Percentiles rank a stretch among this genome's conserved stretches.
These are phyloP conservation scores for Parauchenoglanis punctatus DNA, from an alignment of 2,797 vertebrate species.

Conservation along the genomic window DNA sequence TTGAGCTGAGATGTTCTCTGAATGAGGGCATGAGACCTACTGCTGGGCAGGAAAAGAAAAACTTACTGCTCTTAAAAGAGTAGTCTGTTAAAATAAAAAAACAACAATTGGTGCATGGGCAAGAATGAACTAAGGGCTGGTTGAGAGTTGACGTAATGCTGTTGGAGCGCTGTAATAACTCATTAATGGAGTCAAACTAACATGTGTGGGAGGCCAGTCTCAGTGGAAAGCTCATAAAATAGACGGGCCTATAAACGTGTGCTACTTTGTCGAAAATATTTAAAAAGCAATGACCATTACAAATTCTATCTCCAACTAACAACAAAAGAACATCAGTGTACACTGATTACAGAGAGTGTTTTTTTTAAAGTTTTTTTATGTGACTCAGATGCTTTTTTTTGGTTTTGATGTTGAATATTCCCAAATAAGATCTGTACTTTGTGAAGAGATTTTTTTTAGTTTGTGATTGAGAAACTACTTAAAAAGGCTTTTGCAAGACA, in stretches of 20 bases:
- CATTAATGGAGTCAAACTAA: constrained; percentile 47
- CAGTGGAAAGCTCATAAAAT: constrained; percentile 68
- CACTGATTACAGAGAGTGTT: constrained; percentile 18
- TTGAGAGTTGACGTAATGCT: constrained; percentile 69
- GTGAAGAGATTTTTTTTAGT: not conserved
- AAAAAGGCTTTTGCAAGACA: constrained; percentile 16
- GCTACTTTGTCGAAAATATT: constrained; percentile 71
- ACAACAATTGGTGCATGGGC: constrained; percentile 62
- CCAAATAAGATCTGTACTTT: not conserved
- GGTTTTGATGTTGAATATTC: constrained; percentile 6
- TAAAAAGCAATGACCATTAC: constrained; percentile 67
- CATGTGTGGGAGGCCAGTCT: constrained; percentile 48
- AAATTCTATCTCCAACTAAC: constrained; percentile 57
- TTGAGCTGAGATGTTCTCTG: constrained; percentile 16
- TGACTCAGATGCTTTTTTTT: not conserved
- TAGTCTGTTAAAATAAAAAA: constrained; percentile 55
- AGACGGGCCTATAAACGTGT: constrained; percentile 60
- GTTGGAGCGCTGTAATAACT: constrained; percentile 56
- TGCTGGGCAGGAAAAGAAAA: constrained; percentile 28
- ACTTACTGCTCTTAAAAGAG: constrained; percentile 67
- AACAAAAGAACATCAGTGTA: constrained; percentile 44
- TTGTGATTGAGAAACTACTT: not conserved
- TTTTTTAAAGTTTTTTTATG: not conserved
- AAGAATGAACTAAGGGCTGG: constrained; percentile 70
- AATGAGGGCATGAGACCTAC: constrained; percentile 23